Conservation (phyloP, 35 echinoderm and acorn worm genomes). For the Anneissia japonica region DNA sequence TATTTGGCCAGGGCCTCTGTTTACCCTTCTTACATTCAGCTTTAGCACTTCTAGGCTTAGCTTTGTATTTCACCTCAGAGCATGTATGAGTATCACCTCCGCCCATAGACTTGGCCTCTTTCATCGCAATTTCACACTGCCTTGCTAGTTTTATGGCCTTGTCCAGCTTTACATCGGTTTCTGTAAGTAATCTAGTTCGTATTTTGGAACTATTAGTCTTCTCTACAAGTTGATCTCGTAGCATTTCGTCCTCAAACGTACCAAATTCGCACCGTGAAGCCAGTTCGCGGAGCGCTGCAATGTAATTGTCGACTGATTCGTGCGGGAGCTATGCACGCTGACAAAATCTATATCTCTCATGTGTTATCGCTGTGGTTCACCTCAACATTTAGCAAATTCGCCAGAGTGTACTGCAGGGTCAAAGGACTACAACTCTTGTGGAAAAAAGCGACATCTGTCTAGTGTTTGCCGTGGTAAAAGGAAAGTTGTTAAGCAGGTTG, state of each 20-base stretch:
- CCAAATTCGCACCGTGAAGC: neutral
- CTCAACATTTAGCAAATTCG: slow-evolving; percentile 26
- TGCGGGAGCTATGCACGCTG: neutral
- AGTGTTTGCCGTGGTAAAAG: slow-evolving; percentile 15
- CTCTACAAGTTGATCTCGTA: neutral
- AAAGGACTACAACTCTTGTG: slow-evolving; percentile 17
- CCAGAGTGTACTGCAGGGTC: slow-evolving; percentile 11
- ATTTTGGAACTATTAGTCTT: neutral
- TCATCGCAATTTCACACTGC: neutral
- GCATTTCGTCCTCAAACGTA: neutral
- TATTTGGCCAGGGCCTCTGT: neutral
- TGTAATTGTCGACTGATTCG: neutral
- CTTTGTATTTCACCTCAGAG: neutral
- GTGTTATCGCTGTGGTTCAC: slow-evolving; percentile 22
- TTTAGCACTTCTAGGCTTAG: no score
- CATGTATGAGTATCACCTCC: neutral
- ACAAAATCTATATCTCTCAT: no score
- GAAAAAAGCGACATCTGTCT: slow-evolving; percentile 44
- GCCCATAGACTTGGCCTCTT: neutral
- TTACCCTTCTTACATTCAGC: no score
- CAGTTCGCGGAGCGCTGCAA: neutral
- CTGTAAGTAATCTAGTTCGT: neutral
- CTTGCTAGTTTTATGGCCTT: neutral
- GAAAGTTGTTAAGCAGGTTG: neutral
- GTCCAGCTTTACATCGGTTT: neutral